A percentile compares a stretch with the other conserved stretches of the same genome.
phyloP scores from a whole-genome alignment of 2,888 invertebrate genomes.

The Nomada ferruginata region DNA sequence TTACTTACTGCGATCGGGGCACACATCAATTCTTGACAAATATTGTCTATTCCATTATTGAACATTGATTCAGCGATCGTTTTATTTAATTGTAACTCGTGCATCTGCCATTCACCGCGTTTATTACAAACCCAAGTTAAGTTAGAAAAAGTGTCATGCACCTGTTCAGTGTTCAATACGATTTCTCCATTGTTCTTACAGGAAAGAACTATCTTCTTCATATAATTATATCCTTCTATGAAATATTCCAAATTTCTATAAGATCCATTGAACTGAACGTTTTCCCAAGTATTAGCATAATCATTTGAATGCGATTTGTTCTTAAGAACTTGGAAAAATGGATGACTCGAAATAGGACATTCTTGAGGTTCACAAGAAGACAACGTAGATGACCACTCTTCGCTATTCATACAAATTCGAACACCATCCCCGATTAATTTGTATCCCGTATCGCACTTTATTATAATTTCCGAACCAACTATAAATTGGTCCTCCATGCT shows the following conservation, averaged over 20 bases:
- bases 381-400: slow-evolving; percentile 86
- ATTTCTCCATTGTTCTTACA: slow-evolving; percentile 67
- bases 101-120: slow-evolving; percentile 69
- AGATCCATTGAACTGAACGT: slow-evolving; percentile 25
- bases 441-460: slow-evolving; percentile 86
- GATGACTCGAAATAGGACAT: slow-evolving; percentile 68
- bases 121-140: slow-evolving; percentile 75
- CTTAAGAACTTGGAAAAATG: slow-evolving; percentile 61
- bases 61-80: slow-evolving; percentile 30
- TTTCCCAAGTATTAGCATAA: neutral
- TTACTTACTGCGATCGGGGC: slow-evolving; percentile 56
- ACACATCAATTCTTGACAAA: slow-evolving; percentile 67
- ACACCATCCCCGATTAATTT: slow-evolving; percentile 85
- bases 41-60: slow-evolving; percentile 19
- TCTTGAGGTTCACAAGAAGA: slow-evolving; percentile 85
- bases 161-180: slow-evolving; percentile 44
- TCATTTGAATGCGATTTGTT: slow-evolving; percentile 17
- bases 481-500: slow-evolving; percentile 47
- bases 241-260: slow-evolving; percentile 59
- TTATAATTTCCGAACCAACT: slow-evolving; percentile 66
- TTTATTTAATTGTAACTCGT: slow-evolving; percentile 37
- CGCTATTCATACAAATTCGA: slow-evolving; percentile 86
- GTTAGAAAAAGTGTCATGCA: slow-evolving; percentile 50
- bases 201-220: slow-evolving; percentile 63
- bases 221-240: slow-evolving; percentile 70